These are phyloP conservation scores for Smutsia temminckii DNA, from an alignment of 2,797 vertebrate species.

Conservation along the genomic window DNA sequence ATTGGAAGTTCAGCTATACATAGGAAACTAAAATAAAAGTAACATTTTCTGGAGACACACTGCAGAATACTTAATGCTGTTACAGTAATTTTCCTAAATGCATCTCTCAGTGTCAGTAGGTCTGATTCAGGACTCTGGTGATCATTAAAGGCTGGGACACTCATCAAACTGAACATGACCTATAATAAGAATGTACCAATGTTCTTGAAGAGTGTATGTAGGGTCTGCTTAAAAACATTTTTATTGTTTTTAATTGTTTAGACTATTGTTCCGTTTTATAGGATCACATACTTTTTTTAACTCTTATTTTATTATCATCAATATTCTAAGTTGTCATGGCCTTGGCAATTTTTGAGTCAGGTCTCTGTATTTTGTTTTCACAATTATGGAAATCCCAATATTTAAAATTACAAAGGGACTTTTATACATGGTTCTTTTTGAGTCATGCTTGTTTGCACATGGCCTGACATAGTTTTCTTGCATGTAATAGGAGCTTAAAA, in stretches of 20 bases:
- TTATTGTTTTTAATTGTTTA: neutral
- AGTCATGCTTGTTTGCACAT: neutral
- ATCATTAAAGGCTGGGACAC: constrained; percentile 36
- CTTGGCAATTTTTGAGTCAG: neutral
- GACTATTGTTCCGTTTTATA: neutral
- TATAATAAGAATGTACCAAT: neutral
- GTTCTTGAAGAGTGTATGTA: neutral
- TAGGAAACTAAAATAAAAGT: neutral
- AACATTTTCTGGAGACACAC: neutral
- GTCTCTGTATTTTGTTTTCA: neutral
- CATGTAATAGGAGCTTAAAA: neutral
- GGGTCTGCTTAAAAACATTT: neutral
- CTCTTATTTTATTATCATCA: neutral
- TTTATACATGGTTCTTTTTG: neutral
- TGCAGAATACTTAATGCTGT: neutral
- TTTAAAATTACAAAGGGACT: neutral
- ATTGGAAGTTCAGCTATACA: constrained; percentile 15
- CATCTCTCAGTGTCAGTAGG: neutral
- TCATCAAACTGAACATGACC: constrained; percentile 45
- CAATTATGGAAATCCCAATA: neutral
- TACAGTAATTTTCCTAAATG: constrained; percentile 32
- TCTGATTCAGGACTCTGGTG: neutral
- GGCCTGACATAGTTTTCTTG: neutral
- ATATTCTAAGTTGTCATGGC: neutral
- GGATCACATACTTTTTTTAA: neutral